Conservation (phyloP, 2,888 invertebrate genomes). For the Campaea margaritaria region DNA sequence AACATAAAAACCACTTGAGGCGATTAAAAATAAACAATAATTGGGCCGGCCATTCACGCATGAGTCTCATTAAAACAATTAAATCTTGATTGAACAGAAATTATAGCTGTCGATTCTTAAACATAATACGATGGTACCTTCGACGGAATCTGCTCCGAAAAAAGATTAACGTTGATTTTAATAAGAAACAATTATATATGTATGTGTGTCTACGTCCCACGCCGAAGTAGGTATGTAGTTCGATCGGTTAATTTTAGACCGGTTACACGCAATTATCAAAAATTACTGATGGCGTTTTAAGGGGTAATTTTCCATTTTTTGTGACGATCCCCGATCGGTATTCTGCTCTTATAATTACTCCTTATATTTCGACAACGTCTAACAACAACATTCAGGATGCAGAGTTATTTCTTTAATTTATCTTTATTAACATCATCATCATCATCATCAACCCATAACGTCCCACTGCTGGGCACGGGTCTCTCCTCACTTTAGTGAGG, state of each 20-base stretch:
- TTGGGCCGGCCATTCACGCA: slow-evolving; percentile 85
- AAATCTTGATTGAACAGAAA: slow-evolving; percentile 86
- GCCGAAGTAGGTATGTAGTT: slow-evolving; percentile 67
- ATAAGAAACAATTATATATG: slow-evolving; percentile 84
- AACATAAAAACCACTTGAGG: slow-evolving; percentile 84
- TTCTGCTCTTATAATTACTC: slow-evolving; percentile 47
- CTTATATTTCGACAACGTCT: slow-evolving; percentile 25
- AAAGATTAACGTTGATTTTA: slow-evolving; percentile 84
- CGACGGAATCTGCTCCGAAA: slow-evolving; percentile 80
- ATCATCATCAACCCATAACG: no score
- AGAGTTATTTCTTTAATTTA: not conserved
- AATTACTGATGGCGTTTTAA: slow-evolving; percentile 79
- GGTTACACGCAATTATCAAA: slow-evolving; percentile 82
- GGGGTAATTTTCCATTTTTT: slow-evolving; percentile 73
- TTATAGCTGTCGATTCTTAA: slow-evolving; percentile 85
- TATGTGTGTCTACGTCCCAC: slow-evolving; percentile 77
- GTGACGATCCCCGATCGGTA: slow-evolving; percentile 46
- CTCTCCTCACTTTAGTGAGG: no score
- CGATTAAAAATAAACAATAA: slow-evolving; percentile 86
- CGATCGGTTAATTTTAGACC: slow-evolving; percentile 72
- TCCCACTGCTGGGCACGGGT: no score
- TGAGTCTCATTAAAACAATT: slow-evolving; percentile 86
- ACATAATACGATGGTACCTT: slow-evolving; percentile 81
- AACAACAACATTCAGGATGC: slow-evolving; percentile 3
- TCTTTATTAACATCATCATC: no score